phyloP scores from a whole-genome alignment of 2,888 invertebrate species.

The Luperina testacea region DNA sequence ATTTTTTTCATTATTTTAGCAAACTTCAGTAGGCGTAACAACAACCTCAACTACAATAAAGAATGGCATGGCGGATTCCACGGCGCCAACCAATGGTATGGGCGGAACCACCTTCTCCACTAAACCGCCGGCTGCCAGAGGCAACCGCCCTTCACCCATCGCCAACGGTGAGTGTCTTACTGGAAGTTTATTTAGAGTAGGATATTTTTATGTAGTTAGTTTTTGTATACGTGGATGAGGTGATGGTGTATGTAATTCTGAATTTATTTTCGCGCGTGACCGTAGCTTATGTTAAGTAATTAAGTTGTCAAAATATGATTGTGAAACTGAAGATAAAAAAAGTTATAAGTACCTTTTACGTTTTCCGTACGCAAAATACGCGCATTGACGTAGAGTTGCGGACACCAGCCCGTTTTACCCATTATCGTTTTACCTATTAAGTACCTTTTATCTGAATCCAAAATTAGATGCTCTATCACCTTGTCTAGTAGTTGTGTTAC shows the following conservation, averaged over 20 bases:
- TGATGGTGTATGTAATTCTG: constrained; percentile 1
- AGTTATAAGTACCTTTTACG: background rate
- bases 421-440: too few relatives aligned
- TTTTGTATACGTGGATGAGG: background rate
- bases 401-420: too few relatives aligned
- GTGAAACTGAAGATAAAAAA: background rate
- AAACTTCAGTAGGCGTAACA: constrained; percentile 72
- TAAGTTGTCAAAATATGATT: background rate
- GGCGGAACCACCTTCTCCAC: constrained; percentile 63
- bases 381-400: too few relatives aligned
- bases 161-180: constrained; percentile 76
- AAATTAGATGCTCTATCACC: constrained; percentile 10
- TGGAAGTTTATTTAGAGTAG: background rate
- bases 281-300: too few relatives aligned
- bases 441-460: background rate
- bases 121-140: constrained; percentile 81
- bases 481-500: background rate
- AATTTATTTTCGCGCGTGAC: background rate
- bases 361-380: too few relatives aligned
- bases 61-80: constrained; percentile 78
- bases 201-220: background rate
- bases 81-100: constrained; percentile 76
- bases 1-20: constrained; percentile 50
- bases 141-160: constrained; percentile 75
- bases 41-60: constrained; percentile 73